These are phyloP conservation scores for Pissodes strobi DNA, from an alignment of 1,140 invertebrate genomes.

Conservation along the genomic window DNA sequence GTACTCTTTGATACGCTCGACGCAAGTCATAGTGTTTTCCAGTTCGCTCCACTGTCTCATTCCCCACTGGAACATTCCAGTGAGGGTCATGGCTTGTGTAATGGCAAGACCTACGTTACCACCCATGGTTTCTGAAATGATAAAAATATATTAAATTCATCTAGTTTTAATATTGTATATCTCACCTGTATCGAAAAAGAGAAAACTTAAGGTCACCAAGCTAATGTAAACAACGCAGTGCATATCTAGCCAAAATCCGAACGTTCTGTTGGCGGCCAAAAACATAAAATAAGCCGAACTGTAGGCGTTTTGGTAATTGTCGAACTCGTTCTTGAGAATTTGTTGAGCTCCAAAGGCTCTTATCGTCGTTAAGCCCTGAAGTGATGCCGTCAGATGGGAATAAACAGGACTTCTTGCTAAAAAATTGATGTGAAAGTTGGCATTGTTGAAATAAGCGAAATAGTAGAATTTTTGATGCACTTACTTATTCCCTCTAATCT, in stretches of 20 bases:
- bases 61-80: conserved; percentile 74
- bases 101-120: conserved; percentile 63
- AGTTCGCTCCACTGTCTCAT: conserved; percentile 74
- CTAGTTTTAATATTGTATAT: too few species aligned
- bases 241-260: conserved; percentile 66
- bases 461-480: too few species aligned
- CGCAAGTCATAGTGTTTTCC: conserved; percentile 70
- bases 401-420: conserved; percentile 79
- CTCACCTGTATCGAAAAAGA: conserved; percentile 57
- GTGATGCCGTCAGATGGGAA: conserved; percentile 77
- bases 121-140: conserved; percentile 54
- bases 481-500: conserved; percentile 81
- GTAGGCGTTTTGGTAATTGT: conserved; percentile 62
- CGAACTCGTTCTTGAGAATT: conserved; percentile 73
- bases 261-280: conserved; percentile 65
- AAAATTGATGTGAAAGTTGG: too few species aligned
- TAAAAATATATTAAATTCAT: too few species aligned
- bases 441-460: too few species aligned
- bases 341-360: conserved; percentile 72
- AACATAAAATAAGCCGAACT: conserved; percentile 71
- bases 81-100: conserved; percentile 61
- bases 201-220: conserved; percentile 62
- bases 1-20: conserved; percentile 62
- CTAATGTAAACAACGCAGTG: conserved; percentile 71
- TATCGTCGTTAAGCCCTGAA: conserved; percentile 82